Base-by-base conservation (phyloP, 2,888 invertebrate species). In the Keiferia lycopersicella region DNA sequence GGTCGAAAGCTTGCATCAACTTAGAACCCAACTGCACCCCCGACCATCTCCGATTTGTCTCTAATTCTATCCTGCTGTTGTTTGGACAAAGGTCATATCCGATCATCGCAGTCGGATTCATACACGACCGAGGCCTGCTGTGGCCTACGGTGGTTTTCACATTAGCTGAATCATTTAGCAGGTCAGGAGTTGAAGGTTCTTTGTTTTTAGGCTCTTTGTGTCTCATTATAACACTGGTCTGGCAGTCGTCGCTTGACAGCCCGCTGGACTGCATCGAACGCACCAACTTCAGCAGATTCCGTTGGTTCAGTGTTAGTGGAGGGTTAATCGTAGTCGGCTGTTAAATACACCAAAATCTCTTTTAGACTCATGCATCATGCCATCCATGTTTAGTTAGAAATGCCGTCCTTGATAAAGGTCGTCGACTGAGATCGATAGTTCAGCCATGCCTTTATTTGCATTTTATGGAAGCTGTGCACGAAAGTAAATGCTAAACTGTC, bases 1-100 rank as follows among this genome's bases (percentile, higher is more conserved):
- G 92, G 78, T 95, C 95, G 73, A 95, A 95, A 2, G 94, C 95
- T 75, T 95, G 94, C 83, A 94, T 95, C 72, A 95, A 87, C 75
- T 95, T 95, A 0, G 95, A 94, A 61, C 94, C 94, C 69, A 94
- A 84, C 67, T 95, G 94, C 50, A 95, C 94, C 45, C 94, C 94
- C 53, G 95, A 95, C 95, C 96, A 96, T 71, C 96, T 92, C 77
- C 95, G 94, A 73, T 94, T 94, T 34, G 71, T 84, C 73, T 82
- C 87, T 78, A 81, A 80, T 74, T 84, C 91, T 66, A 82, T 93
- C 66, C 89, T 83, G 75, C 92, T 93, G 68, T 92, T 89, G 51
- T 86, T 88, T 22, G 87, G 90, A 67, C 91, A 89, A 26, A 92
- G 82, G 64, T 93, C 93, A 61, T 93, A 91, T 38, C 87, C 88